phyloP scores from a whole-genome alignment of 2,797 vertebrate species.

The Sarcoramphus papa region DNA sequence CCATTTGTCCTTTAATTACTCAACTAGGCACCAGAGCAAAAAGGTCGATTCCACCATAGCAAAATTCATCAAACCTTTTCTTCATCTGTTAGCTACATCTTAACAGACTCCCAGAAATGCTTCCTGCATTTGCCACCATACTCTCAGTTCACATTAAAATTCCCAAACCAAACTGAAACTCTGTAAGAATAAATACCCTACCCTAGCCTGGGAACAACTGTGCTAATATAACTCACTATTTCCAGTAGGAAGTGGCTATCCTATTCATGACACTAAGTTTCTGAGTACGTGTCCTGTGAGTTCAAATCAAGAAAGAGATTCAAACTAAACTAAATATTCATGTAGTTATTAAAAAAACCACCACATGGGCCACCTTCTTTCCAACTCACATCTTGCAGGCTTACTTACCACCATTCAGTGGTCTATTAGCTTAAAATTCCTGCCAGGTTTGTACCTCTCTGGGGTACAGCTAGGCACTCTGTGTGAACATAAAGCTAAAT shows the following conservation, averaged over 20 bases:
- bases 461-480: not conserved
- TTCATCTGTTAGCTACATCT: not conserved
- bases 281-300: not conserved
- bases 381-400: not conserved
- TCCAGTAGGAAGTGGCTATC: not conserved
- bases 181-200: not conserved
- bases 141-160: not conserved
- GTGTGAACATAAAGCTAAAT: not conserved
- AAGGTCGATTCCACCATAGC: not conserved
- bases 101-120: not conserved
- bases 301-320: not conserved
- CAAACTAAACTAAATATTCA: not conserved
- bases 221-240: not conserved
- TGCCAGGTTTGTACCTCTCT: not conserved
- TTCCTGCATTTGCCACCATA: not conserved
- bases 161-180: not conserved
- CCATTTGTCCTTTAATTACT: not conserved
- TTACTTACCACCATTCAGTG: not conserved
- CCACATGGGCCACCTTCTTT: not conserved
- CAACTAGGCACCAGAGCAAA: not conserved
- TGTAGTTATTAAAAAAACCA: not conserved
- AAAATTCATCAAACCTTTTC: not conserved
- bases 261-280: not conserved
- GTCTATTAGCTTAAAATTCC: not conserved
- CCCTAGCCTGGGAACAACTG: not conserved